A percentile compares a stretch with the other conserved stretches of the same genome.
Evolutionary conservation across 2,888 invertebrate genomes (phyloP).

Genomic region (Euclidia mi): DNA sequence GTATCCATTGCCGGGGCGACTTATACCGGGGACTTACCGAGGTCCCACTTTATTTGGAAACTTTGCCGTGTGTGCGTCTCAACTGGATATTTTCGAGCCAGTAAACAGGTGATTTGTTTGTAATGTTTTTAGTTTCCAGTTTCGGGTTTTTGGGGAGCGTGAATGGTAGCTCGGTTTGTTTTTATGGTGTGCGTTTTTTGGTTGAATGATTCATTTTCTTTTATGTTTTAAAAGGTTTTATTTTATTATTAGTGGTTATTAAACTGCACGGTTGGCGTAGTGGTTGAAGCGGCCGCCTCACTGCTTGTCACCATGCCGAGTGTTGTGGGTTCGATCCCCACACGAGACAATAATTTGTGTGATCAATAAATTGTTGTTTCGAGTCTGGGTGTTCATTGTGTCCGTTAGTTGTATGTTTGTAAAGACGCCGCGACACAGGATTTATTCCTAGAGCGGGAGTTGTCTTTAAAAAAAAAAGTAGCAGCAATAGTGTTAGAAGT

Average conservation of each 20-base stretch:
- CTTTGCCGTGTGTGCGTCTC: slow-evolving; percentile 51
- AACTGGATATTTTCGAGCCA: slow-evolving; percentile 47
- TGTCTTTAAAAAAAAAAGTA: too few relatives aligned
- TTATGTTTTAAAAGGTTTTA: neutral
- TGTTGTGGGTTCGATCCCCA: too few relatives aligned
- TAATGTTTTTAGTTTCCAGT: slow-evolving; percentile 47
- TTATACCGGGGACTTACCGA: slow-evolving; percentile 48
- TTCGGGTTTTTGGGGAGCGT: slow-evolving; percentile 27
- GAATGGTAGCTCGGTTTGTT: slow-evolving; percentile 18
- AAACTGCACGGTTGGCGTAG: too few relatives aligned
- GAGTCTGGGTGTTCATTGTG: too few relatives aligned
- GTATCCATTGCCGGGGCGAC: slow-evolving; percentile 50
- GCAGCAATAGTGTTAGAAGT: too few relatives aligned
- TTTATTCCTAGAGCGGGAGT: too few relatives aligned
- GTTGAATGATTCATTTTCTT: neutral
- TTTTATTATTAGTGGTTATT: neutral
- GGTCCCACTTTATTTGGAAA: slow-evolving; percentile 54
- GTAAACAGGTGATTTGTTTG: slow-evolving; percentile 54
- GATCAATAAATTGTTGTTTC: too few relatives aligned
- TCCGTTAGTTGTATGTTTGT: too few relatives aligned
- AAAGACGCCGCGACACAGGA: too few relatives aligned
- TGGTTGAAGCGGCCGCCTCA: too few relatives aligned
- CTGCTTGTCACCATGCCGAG: too few relatives aligned
- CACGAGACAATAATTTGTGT: too few relatives aligned
- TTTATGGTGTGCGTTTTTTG: slow-evolving; percentile 12